Evolutionary conservation across 2,888 invertebrate species (phyloP).

Genomic region (Zaprionus obscuricornis): DNA sequence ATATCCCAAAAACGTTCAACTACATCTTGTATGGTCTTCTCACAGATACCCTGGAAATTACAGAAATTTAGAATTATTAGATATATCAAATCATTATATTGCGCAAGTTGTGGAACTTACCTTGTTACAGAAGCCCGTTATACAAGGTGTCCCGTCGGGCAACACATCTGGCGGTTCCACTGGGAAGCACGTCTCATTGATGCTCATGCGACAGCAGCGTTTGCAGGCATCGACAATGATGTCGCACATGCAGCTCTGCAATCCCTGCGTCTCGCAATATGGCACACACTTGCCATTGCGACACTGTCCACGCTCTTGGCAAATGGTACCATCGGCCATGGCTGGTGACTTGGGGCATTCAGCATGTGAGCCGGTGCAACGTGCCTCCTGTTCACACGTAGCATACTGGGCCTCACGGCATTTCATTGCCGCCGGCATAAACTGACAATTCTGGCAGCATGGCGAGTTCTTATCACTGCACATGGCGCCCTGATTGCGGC

Average conservation of each 20-base stretch:
- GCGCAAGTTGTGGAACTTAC: too few relatives aligned
- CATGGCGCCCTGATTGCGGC: constrained; percentile 92
- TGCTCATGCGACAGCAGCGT: constrained; percentile 95
- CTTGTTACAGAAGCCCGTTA: constrained; percentile 98
- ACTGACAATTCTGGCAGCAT: constrained; percentile 96
- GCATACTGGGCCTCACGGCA: constrained; percentile 96
- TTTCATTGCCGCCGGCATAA: constrained; percentile 91
- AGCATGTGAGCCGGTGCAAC: constrained; percentile 92
- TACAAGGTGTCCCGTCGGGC: constrained; percentile 97
- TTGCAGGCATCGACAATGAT: constrained; percentile 96
- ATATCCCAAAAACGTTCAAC: constrained; percentile 99
- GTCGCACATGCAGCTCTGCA: constrained; percentile 98
- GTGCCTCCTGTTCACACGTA: constrained; percentile 96
- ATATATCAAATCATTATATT: not conserved
- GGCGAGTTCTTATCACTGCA: constrained; percentile 99
- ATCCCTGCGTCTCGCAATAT: constrained; percentile 96
- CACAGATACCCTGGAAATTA: constrained; percentile 91
- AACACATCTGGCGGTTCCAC: constrained; percentile 94
- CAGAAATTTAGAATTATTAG: not conserved
- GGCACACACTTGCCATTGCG: constrained; percentile 94
- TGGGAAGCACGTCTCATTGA: constrained; percentile 96
- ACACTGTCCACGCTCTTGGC: constrained; percentile 96
- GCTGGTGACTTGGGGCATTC: constrained; percentile 94
- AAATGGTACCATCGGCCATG: constrained; percentile 87
- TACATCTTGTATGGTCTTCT: constrained; percentile 97